These are phyloP conservation scores for Drosophila ezoana DNA, from an alignment of 2,888 invertebrate genomes.

Conservation along the genomic window DNA sequence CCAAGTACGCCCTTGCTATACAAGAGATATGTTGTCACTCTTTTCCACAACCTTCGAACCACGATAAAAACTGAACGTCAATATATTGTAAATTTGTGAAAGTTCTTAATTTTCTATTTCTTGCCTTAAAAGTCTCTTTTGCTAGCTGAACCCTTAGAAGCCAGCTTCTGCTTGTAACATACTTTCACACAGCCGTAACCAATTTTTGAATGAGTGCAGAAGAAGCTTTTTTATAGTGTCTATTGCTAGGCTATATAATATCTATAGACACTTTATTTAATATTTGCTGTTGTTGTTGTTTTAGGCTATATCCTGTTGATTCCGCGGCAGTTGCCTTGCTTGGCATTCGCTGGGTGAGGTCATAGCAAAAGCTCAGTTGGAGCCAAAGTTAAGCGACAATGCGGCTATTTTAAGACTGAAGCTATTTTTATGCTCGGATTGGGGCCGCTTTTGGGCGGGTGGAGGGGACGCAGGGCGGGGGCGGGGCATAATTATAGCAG, in stretches of 20 bases:
- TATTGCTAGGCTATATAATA: neutral
- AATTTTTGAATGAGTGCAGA: neutral
- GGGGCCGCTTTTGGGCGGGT: neutral
- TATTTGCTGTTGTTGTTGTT: conserved; percentile 9
- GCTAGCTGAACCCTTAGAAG: too few relatives aligned
- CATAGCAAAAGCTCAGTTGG: conserved; percentile 26
- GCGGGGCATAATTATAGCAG: neutral
- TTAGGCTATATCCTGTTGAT: conserved; percentile 43
- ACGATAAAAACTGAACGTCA: too few relatives aligned
- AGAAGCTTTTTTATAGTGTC: neutral
- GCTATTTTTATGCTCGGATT: conserved; percentile 39
- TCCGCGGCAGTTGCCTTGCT: neutral
- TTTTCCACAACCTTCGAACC: too few relatives aligned
- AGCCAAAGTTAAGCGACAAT: conserved; percentile 15
- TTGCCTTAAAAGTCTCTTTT: too few relatives aligned
- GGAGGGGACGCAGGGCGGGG: neutral
- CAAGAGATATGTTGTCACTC: too few relatives aligned
- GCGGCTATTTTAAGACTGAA: conserved; percentile 34
- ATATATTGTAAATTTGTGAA: too few relatives aligned
- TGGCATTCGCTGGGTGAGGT: conserved; percentile 43
- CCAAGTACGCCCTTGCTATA: too few relatives aligned
- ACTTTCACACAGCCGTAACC: neutral
- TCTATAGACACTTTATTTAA: conserved; percentile 14
- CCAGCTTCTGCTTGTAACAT: too few relatives aligned
- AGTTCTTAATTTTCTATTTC: too few relatives aligned